Evolutionary conservation across 2,797 vertebrate genomes (phyloP), one percentile per base, ranked within the genome.

Genomic region (Gila robusta): DNA sequence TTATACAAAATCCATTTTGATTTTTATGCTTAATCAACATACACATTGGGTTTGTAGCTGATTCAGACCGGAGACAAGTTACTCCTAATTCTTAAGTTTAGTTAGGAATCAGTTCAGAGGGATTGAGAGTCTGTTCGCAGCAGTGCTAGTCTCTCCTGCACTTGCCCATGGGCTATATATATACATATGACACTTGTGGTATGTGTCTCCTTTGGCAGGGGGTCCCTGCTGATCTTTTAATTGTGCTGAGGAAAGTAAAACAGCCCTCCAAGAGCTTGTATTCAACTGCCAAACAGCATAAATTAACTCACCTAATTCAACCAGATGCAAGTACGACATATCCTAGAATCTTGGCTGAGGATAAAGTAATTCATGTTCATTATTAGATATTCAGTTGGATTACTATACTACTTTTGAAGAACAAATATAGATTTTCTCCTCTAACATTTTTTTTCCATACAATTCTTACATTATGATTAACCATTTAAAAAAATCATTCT

Each of bases 181-280:
- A 91, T 91, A 87, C 86, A 90, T 81, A 82, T 91, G 91, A 94
- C 90, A 94, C 91, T 92, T 92, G 91, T 94, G 91, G 91, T 87
- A 89, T 84, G 41, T 84, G 74, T 91, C 86, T 89, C 86, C 91
- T 56, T 84, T 87, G 83, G 89, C 87, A 82, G 44, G 49, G 81
- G 44, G 49, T 91, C 91, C 92, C 87, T 86, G 67, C 78, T 89
- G 88, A 87, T 88, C 86, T 93, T 90, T 86, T 80, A 91, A 91
- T 91, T 89, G 82, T 88, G 89, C 88, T 88, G 89, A 90, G 87
- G 86, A 74, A 80, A 73, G 84, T 79, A 80, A 80, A 80, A 85
- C 23, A 2, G 52, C 39, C 37, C n/a, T 41, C 10, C 26, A 37
- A n/a, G 67, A 64, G 76, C 83, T 84, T 78, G 59, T 77, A 64